Percentiles rank a stretch among this genome's conserved stretches.
phyloP scores from a whole-genome alignment of 2,797 vertebrate genomes.

The Phoeniculus purpureus region DNA sequence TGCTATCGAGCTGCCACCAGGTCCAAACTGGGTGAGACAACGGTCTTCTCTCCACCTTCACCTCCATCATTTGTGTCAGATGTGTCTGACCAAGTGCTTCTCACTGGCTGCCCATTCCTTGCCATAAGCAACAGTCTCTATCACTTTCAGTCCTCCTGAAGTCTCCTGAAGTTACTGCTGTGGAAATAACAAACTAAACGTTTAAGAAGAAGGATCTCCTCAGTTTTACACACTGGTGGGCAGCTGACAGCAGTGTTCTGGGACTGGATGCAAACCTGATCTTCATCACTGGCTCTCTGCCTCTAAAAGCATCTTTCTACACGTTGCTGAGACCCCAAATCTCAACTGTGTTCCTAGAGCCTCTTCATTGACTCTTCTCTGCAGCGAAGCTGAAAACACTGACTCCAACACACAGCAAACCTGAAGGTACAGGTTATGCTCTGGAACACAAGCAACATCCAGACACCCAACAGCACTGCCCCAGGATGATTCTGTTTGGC shows the following conservation, averaged over 20 bases:
- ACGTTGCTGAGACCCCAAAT: no score
- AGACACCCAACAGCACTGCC: neutral
- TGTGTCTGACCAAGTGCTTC: no score
- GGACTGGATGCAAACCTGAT: neutral
- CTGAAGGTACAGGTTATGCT: no score
- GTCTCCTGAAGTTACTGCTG: no score
- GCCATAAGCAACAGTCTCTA: no score
- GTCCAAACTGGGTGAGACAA: neutral
- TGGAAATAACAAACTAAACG: neutral
- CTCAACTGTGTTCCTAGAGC: neutral
- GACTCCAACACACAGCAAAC: neutral
- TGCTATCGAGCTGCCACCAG: neutral
- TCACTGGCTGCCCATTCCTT: no score
- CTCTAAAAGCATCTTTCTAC: neutral
- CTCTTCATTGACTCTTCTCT: rapidly evolving
- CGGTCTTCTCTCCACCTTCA: no score
- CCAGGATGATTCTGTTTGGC: neutral
- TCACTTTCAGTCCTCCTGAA: no score
- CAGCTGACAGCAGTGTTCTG: neutral
- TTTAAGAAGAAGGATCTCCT: neutral
- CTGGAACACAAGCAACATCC: neutral
- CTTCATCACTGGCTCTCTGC: neutral
- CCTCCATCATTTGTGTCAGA: no score
- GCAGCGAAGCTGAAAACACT: no score
- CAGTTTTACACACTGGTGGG: rapidly evolving